A percentile compares a stretch with the other conserved stretches of the same genome.
These are phyloP conservation scores for Empidonax traillii DNA, from an alignment of 2,113 vertebrate species.

Conservation along the genomic window DNA sequence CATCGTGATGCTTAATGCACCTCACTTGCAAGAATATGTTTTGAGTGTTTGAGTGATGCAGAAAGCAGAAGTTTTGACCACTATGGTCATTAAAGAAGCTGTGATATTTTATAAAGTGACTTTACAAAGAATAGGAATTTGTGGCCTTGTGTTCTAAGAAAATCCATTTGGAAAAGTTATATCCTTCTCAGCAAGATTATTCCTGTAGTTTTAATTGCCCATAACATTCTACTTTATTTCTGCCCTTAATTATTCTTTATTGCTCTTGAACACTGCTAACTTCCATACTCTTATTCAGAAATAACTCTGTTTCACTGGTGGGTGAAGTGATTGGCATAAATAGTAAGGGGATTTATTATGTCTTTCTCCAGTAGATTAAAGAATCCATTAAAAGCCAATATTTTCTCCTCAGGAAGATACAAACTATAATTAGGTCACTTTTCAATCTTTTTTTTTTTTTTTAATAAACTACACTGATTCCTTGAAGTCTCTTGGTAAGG, in stretches of 20 bases:
- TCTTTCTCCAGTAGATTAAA: not conserved
- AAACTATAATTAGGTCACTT: not conserved
- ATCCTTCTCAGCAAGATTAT: not conserved
- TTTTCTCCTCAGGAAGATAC: not conserved
- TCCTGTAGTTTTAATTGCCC: not conserved
- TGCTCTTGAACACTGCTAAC: not conserved
- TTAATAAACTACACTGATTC: not conserved
- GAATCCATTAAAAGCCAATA: not conserved
- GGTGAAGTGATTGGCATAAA: not conserved
- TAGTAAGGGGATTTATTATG: not conserved
- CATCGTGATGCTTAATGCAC: not conserved
- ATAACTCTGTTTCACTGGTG: not conserved
- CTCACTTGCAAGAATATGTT: not conserved
- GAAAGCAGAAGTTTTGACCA: not conserved
- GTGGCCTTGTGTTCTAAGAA: not conserved
- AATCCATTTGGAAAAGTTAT: slow-evolving; percentile 7
- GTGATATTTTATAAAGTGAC: not conserved
- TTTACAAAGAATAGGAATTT: not conserved
- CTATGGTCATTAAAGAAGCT: not conserved
- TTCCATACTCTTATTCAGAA: not conserved
- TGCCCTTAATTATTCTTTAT: not conserved
- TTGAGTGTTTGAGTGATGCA: not conserved
- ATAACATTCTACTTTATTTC: slow-evolving; percentile 10
- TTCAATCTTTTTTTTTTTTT: not conserved
- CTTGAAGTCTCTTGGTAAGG: not conserved